Conservation (phyloP, 2,888 invertebrate species). For the Mesochorus sp. region DNA sequence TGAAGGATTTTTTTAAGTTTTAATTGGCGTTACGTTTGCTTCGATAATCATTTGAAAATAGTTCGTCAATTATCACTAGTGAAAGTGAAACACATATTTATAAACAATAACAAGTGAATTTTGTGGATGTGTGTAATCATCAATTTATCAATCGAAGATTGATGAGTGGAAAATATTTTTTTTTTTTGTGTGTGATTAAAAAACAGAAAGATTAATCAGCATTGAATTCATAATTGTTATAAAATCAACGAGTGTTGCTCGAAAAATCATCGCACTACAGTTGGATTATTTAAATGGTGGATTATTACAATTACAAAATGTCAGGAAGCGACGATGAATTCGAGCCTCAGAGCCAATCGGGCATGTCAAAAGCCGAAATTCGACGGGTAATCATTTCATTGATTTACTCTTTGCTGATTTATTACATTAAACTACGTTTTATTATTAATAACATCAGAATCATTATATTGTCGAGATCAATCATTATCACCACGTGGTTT, state of each 20-base stretch:
- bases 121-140: neutral
- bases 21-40: neutral
- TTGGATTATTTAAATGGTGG: slow-evolving; percentile 75
- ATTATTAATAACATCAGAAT: too few species aligned
- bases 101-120: neutral
- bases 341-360: slow-evolving; percentile 83
- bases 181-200: neutral
- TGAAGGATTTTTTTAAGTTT: neutral
- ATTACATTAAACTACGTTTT: too few species aligned
- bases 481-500: slow-evolving; percentile 28
- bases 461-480: too few species aligned
- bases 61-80: slow-evolving; percentile 27
- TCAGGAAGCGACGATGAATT: slow-evolving; percentile 81
- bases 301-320: slow-evolving; percentile 80
- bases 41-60: neutral
- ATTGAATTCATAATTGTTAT: neutral
- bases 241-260: slow-evolving; percentile 36
- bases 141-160: slow-evolving; percentile 19
- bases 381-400: slow-evolving; percentile 84
- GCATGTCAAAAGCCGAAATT: slow-evolving; percentile 88
- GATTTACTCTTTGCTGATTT: neutral
- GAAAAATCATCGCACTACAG: slow-evolving; percentile 15
- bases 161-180: slow-evolving; percentile 2
- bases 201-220: slow-evolving; percentile 6
- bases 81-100: slow-evolving; percentile 31